Evolutionary conservation across 2,797 vertebrate genomes (phyloP).

Genomic region (Periparus ater): DNA sequence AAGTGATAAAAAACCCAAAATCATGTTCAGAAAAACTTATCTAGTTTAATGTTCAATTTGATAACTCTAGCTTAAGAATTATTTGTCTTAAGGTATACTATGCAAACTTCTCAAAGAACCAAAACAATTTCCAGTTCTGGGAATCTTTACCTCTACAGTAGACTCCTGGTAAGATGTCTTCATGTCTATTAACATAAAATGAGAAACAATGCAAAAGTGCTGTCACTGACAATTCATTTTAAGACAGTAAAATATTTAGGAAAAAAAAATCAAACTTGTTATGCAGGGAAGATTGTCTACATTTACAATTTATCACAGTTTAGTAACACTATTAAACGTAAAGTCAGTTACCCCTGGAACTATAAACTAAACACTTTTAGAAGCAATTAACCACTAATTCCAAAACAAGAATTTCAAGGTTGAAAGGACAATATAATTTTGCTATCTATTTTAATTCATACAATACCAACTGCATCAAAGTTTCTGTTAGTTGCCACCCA

Average conservation of each 20-base stretch:
- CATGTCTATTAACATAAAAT: slow-evolving; percentile 53
- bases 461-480: neutral
- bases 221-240: neutral
- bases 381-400: neutral
- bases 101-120: neutral
- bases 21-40: neutral
- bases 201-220: neutral
- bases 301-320: neutral
- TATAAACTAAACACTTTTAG: neutral
- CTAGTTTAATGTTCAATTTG: neutral
- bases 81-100: neutral
- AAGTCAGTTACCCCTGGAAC: neutral
- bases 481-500: neutral
- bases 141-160: slow-evolving; percentile 51
- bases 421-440: neutral
- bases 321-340: neutral
- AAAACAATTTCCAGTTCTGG: neutral
- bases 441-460: neutral
- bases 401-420: neutral
- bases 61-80: neutral
- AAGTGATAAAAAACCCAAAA: neutral
- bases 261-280: neutral
- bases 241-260: neutral
- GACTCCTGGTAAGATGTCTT: slow-evolving; percentile 62
- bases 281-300: neutral